These are phyloP conservation scores for Aethes cnicana DNA, from an alignment of 2,888 invertebrate genomes.

Conservation along the genomic window DNA sequence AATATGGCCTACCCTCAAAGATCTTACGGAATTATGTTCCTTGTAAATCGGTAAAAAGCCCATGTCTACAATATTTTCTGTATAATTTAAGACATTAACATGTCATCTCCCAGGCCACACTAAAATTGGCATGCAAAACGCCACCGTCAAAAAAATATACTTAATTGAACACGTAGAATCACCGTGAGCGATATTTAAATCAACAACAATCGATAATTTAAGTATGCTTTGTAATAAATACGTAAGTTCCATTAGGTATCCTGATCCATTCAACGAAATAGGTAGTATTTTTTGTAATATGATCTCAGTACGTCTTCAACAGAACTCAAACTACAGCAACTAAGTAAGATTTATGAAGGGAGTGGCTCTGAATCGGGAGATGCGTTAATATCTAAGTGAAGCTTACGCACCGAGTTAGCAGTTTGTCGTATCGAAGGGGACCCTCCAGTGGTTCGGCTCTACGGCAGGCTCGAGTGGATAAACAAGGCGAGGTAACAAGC, in stretches of 20 bases:
- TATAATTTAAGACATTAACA: conserved; percentile 52
- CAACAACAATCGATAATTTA: conserved; percentile 10
- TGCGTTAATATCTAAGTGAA: no score
- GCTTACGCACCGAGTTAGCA: not conserved
- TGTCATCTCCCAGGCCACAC: conserved; percentile 44
- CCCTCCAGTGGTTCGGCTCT: conserved; percentile 9
- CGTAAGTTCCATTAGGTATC: no score
- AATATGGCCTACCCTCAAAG: conserved; percentile 43
- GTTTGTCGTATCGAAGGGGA: conserved; percentile 4
- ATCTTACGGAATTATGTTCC: conserved; percentile 52
- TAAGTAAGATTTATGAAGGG: no score
- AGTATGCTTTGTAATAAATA: no score
- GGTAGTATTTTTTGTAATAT: no score
- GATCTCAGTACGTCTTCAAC: no score
- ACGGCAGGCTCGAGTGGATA: conserved; percentile 18
- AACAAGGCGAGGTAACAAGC: conserved; percentile 21
- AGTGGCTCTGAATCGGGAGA: no score
- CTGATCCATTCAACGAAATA: no score
- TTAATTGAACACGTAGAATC: conserved; percentile 23
- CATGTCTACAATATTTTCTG: conserved; percentile 54
- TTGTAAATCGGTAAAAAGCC: conserved; percentile 44
- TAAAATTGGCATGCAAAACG: conserved; percentile 46
- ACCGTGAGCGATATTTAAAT: conserved; percentile 15
- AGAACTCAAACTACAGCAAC: no score
- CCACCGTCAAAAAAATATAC: conserved; percentile 13